Evolutionary conservation across 2,797 vertebrate species (phyloP).

Genomic region (Sebastes steindachneri): DNA sequence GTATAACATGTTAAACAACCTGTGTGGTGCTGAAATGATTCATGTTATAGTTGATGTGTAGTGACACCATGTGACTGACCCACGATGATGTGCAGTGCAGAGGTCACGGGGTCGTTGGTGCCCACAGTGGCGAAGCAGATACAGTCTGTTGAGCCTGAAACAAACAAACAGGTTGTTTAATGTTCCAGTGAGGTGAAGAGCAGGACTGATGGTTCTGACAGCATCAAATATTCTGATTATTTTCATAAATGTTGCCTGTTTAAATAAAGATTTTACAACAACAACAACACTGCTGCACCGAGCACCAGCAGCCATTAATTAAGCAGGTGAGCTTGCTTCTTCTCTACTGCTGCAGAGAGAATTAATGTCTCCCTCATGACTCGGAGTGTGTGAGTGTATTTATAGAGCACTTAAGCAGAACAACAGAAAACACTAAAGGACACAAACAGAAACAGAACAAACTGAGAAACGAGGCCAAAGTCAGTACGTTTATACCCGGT

Average conservation of each 20-base stretch:
- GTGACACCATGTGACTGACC: constrained; percentile 80
- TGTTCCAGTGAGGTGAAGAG: neutral
- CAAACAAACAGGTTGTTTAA: neutral
- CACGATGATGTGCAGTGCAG: constrained; percentile 93
- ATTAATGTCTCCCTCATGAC: constrained; percentile 9
- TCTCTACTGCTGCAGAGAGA: neutral
- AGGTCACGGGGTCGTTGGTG: constrained; percentile 91
- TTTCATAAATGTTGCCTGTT: neutral
- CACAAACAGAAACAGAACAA: neutral
- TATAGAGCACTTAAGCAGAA: neutral
- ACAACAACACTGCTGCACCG: neutral
- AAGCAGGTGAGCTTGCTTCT: neutral
- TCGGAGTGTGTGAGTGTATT: neutral
- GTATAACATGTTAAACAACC: neutral
- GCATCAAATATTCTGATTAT: neutral
- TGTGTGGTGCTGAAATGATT: neutral
- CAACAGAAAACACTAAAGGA: constrained; percentile 2
- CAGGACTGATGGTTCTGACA: neutral
- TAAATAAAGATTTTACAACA: neutral
- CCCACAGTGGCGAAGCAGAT: constrained; percentile 94
- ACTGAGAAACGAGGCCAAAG: constrained; percentile 1
- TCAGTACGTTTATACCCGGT: neutral
- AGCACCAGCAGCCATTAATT: constrained; percentile 1
- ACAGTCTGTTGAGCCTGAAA: constrained; percentile 94
- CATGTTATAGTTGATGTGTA: neutral